Evolutionary conservation across 2,888 invertebrate genomes (phyloP), one percentile per base, ranked within the genome.

Genomic region (Meteorus colon): DNA sequence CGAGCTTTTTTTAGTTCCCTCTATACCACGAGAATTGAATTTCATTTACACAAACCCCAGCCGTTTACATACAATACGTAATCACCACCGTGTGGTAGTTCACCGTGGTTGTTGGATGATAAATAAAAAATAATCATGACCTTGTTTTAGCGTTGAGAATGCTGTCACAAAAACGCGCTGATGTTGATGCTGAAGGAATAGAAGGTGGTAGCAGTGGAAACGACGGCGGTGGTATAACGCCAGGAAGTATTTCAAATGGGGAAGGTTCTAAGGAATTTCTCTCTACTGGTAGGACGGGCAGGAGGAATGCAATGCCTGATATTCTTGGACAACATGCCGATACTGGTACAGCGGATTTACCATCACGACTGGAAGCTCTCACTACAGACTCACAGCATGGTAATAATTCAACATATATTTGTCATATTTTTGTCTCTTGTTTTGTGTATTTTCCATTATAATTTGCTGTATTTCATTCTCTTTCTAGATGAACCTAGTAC

Each of bases 231-330:
- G 86, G 87, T 65, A 85, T 85, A 41, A 85, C 86, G n/a, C 86
- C 87, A 41, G 86, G 86, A 63, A 84, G 82, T 78, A 86, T 82
- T 79, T 84, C 85, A 70, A 90, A 87, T 87, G 92, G 92, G 86
- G 91, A 92, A 82, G 92, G 92, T 81, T 92, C 94, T 71, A 93
- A 94, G 87, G 96, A 96, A 88, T 97, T 97, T 90, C 92, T 96
- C 78, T 94, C 94, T 83, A 95, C 96, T 1, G 96, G 96, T 4
- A 92, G 97, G 80, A 96, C 96, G 45, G 97, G 97, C 24, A 92
- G 97, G 73, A 91, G 97, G 81, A 97, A 97, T 90, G 97, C 97
- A 67, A 91, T 97, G 91, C 95, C 96, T 1, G 95, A 97, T 88
- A 96, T 97, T 82, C 90, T 94, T 83, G 94, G 95, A 71, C 93